These are phyloP conservation scores for Laticauda laticaudata DNA, from an alignment of 2,113 vertebrate genomes.

Conservation along the genomic window DNA sequence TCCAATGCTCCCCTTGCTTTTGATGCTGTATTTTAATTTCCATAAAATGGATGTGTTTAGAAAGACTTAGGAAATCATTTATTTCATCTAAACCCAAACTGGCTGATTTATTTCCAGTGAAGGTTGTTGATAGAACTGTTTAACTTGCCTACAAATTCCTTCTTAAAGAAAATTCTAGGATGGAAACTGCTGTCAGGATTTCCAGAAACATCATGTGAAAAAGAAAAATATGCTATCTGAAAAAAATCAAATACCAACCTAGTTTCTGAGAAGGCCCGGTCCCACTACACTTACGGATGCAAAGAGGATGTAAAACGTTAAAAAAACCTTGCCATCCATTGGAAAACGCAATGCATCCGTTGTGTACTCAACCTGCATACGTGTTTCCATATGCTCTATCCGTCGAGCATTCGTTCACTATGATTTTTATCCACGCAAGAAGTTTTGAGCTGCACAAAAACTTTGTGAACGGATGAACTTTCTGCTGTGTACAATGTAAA, in stretches of 20 bases:
- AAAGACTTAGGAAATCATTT: background rate
- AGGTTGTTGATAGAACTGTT: background rate
- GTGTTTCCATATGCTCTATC: no score
- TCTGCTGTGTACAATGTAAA: no score
- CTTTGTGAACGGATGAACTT: no score
- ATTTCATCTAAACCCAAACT: background rate
- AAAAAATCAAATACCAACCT: background rate
- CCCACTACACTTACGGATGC: no score
- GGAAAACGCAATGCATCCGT: no score
- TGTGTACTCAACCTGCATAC: no score
- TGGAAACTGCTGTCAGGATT: background rate
- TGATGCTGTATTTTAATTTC: background rate
- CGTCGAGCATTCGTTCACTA: no score
- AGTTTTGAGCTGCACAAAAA: no score
- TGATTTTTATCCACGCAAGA: no score
- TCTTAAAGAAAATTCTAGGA: background rate
- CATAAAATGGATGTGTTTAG: background rate
- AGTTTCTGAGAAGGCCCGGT: background rate
- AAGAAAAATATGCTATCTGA: background rate
- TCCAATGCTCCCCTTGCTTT: background rate
- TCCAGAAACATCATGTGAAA: background rate
- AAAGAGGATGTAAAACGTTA: no score
- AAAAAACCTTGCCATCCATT: no score
- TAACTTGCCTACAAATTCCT: background rate
- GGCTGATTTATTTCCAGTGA: conserved; percentile 2